Base-by-base conservation (phyloP, 2,113 vertebrate genomes). In the Paradisaea rubra region DNA sequence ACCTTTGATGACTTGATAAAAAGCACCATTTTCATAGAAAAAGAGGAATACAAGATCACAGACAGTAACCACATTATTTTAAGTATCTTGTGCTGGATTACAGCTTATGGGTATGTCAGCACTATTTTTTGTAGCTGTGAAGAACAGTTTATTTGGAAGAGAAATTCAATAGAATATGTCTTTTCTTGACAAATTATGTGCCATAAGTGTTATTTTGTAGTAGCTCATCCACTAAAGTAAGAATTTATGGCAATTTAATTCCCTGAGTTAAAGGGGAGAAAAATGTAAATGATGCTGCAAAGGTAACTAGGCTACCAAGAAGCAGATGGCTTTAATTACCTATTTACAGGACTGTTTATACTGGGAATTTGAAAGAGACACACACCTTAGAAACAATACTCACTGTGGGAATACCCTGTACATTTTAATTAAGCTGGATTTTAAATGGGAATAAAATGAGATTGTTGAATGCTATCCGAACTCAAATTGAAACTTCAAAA, bases 261-360 rank as follows among this genome's bases (percentile, higher is more conserved):
- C 91, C 87, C 89, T 39, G 81, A 96, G 94, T 96, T 94, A 91
- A 86, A 91, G 73, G 78, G 53, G 73, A 87, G 76, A 68, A 92
- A 91, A 94, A 97, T 79, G 84, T 94, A 93, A 91, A 94, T 94
- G 69, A 77, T 85, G 77, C 78, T 96, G 81, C 73, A 97, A 97
- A 97, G 95, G 96, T 97, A 97, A 96, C 91, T 77, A 94, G 96
- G 79, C 92, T 97, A 98, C 94, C 66, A 91, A 95, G 94, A 96
- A 97, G 92, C 97, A 98, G 97, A 98, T 98, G 97, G 97, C 86
- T 98, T 98, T 98, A 97, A 98, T 98, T 97, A 97, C 96, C 96
- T 97, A 95, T 95, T 97, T 97, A 95, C 93, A 96, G 92, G 85
- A 96, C 97, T 97, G 95, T 97, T 98, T 97, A 97, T 97, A 92